Evolutionary conservation across 2,113 vertebrate species (phyloP).

Genomic region (Deroptyus accipitrinus): DNA sequence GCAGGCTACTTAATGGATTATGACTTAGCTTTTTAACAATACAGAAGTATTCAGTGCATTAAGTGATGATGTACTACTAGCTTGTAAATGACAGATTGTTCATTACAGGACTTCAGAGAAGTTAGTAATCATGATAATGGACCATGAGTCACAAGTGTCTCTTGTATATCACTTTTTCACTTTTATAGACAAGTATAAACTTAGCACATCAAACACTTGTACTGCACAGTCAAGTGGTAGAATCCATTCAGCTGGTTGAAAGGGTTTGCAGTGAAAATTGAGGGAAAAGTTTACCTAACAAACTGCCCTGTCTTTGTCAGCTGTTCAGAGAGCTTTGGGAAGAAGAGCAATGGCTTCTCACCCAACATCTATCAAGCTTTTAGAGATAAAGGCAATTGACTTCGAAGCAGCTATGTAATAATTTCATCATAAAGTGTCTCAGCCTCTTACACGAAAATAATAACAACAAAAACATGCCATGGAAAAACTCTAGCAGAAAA

Average conservation of each 20-base stretch:
- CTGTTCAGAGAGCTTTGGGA: background rate
- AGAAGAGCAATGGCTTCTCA: background rate
- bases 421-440: background rate
- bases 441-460: background rate
- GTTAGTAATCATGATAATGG: conserved; percentile 58
- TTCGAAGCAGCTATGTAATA: background rate
- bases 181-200: conserved; percentile 44
- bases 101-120: conserved; percentile 16
- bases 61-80: background rate
- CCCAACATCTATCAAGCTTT: background rate
- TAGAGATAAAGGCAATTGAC: background rate
- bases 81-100: conserved; percentile 21
- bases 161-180: conserved; percentile 47
- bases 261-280: background rate
- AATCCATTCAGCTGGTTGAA: background rate
- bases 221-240: background rate
- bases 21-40: background rate
- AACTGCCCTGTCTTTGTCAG: background rate
- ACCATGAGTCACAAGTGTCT: background rate
- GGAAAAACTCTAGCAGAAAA: background rate
- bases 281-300: background rate
- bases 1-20: background rate
- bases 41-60: background rate
- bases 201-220: conserved; percentile 15
- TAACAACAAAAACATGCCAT: background rate